Evolutionary conservation across 2,797 vertebrate genomes (phyloP).

Genomic region (Danio albolineatus): DNA sequence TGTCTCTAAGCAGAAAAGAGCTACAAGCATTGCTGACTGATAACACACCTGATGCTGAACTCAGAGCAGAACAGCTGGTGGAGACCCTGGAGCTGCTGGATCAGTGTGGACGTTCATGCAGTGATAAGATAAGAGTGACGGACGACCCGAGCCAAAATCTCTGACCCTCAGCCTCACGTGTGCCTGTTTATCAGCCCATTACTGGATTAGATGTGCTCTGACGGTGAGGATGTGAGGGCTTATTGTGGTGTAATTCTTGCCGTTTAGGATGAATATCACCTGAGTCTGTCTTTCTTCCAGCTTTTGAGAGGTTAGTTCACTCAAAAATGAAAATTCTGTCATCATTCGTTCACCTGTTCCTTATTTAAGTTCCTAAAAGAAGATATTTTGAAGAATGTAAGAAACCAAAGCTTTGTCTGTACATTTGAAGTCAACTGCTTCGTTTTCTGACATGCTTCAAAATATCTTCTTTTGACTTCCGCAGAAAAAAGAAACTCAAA

Average conservation of each 20-base stretch:
- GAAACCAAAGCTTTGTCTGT: no score
- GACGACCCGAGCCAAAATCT: constrained; percentile 28
- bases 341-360: no score
- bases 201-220: constrained; percentile 75
- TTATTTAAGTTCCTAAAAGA: no score
- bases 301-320: neutral
- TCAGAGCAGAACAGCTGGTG: constrained; percentile 46
- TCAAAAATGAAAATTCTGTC: no score
- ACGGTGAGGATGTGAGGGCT: constrained; percentile 41
- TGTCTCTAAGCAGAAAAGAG: constrained; percentile 12
- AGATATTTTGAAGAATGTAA: no score
- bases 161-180: constrained; percentile 41
- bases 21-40: constrained; percentile 30
- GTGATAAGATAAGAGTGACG: constrained; percentile 60
- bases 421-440: no score
- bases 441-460: no score
- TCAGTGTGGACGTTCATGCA: constrained; percentile 43
- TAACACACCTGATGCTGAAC: constrained; percentile 40
- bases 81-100: constrained; percentile 39
- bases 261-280: constrained; percentile 63
- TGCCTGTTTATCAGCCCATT: constrained; percentile 72
- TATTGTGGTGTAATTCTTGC: constrained; percentile 48
- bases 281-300: constrained; percentile 9
- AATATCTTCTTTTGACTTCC: no score
- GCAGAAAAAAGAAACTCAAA: no score